These are phyloP conservation scores for Drosophila nannoptera DNA, from an alignment of 1,140 invertebrate genomes.

Conservation along the genomic window DNA sequence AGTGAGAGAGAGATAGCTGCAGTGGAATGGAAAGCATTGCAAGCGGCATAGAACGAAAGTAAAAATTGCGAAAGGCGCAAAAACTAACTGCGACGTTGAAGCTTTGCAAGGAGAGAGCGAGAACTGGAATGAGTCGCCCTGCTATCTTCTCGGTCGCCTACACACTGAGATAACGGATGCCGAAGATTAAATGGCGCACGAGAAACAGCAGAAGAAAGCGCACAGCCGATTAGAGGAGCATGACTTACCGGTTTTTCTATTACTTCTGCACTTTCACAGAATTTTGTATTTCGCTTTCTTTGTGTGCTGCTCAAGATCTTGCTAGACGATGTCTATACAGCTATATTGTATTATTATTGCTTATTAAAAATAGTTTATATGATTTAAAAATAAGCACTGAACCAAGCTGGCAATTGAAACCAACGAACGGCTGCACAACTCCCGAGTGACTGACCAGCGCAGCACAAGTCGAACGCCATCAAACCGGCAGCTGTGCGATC, in stretches of 20 bases:
- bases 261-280: slow-evolving; percentile 9
- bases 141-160: slow-evolving; percentile 15
- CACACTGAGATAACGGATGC: slow-evolving; percentile 64
- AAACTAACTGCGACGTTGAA: slow-evolving; percentile 47
- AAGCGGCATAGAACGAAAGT: slow-evolving; percentile 29
- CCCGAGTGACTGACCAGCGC: slow-evolving; percentile 60
- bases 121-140: not conserved
- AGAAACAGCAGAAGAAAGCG: slow-evolving; percentile 35
- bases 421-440: slow-evolving; percentile 57
- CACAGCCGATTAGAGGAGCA: slow-evolving; percentile 37
- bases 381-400: slow-evolving; percentile 9
- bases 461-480: slow-evolving; percentile 5
- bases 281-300: not conserved
- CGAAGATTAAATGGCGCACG: slow-evolving; percentile 58
- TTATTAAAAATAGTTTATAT: not conserved
- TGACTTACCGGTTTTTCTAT: slow-evolving; percentile 63
- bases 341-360: not conserved
- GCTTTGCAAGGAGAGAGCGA: not conserved
- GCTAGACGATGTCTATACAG: slow-evolving; percentile 20
- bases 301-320: slow-evolving; percentile 11
- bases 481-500: slow-evolving; percentile 22
- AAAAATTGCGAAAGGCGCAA: slow-evolving; percentile 39
- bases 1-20: slow-evolving; percentile 10
- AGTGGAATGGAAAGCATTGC: slow-evolving; percentile 12
- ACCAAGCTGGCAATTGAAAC: slow-evolving; percentile 3